These are phyloP conservation scores for Andrena flavipes DNA, from an alignment of 2,888 invertebrate species.

Conservation along the genomic window DNA sequence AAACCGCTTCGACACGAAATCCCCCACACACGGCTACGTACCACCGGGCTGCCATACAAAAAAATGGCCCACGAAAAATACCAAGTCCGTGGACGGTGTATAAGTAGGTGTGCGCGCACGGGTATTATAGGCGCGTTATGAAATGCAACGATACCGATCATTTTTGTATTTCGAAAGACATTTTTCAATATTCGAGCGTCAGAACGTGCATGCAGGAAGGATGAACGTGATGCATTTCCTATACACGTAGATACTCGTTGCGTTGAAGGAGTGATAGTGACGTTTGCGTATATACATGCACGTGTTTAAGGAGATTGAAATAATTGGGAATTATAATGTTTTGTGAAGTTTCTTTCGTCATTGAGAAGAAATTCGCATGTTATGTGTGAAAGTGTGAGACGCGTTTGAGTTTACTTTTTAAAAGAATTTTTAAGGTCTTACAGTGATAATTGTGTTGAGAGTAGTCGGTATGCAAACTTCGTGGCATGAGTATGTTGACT, in stretches of 20 bases:
- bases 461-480: too few relatives aligned
- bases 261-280: background rate
- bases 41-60: constrained; percentile 39
- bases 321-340: too few relatives aligned
- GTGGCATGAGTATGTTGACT: too few relatives aligned
- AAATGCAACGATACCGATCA: background rate
- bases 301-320: too few relatives aligned
- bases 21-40: constrained; percentile 48
- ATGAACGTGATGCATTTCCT: background rate
- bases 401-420: too few relatives aligned
- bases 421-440: too few relatives aligned
- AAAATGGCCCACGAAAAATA: constrained; percentile 4
- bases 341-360: too few relatives aligned
- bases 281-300: background rate
- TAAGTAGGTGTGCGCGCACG: background rate
- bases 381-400: too few relatives aligned
- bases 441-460: too few relatives aligned
- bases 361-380: too few relatives aligned
- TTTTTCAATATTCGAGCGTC: background rate
- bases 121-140: background rate
- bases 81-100: background rate
- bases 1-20: constrained; percentile 68
- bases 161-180: constrained; percentile 3
- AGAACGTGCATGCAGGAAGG: background rate
- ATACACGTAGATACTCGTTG: background rate